Evolutionary conservation across 2,888 invertebrate species (phyloP).

Genomic region (Dysmachus trigonus): DNA sequence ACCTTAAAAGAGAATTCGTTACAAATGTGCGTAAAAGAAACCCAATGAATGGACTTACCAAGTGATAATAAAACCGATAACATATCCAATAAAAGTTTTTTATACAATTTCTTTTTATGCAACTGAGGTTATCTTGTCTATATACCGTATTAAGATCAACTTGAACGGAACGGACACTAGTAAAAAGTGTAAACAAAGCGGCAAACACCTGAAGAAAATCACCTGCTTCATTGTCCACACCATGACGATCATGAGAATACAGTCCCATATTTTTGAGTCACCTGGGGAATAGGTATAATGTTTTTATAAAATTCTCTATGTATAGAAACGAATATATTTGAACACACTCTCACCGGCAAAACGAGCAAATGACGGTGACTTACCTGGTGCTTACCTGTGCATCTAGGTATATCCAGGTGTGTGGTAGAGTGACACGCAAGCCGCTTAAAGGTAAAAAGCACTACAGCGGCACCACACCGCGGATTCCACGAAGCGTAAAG

Average conservation of each 20-base stretch:
- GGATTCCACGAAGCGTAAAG: constrained; percentile 30
- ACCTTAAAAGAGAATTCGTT: neutral
- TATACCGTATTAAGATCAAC: neutral
- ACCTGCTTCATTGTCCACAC: constrained; percentile 3
- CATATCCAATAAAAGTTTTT: neutral
- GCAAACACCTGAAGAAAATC: constrained; percentile 10
- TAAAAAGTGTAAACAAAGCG: constrained; percentile 12
- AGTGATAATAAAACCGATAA: neutral
- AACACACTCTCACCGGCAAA: neutral
- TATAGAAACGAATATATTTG: neutral
- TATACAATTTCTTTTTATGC: neutral
- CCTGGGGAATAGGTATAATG: neutral
- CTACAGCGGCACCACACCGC: neutral
- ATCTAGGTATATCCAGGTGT: constrained; percentile 13
- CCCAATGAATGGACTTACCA: neutral
- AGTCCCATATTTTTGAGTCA: neutral
- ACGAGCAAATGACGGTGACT: constrained; percentile 7
- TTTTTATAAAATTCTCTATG: neutral
- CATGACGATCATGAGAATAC: neutral
- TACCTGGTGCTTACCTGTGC: neutral
- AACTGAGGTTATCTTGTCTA: neutral
- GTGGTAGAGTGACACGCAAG: constrained; percentile 37
- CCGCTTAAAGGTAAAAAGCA: neutral
- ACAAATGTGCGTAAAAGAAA: neutral
- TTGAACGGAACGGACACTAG: neutral